Evolutionary conservation across 1,140 invertebrate genomes (phyloP), one percentile per base, ranked within the genome.

Genomic region (Scaptomyza montana): DNA sequence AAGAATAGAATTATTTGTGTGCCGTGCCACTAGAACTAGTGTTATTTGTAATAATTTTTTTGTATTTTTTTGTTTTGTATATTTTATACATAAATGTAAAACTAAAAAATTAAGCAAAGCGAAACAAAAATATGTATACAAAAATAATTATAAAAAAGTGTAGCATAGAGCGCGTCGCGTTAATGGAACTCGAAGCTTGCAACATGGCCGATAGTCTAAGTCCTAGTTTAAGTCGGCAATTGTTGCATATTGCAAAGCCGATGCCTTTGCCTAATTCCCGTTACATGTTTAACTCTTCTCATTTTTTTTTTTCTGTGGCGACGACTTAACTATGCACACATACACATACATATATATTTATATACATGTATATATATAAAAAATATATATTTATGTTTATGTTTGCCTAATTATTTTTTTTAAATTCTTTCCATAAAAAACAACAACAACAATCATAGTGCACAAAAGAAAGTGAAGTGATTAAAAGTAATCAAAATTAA

Each of bases 401-500:
- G 39, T 60, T 46, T 45, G 12, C 43, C 39, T 41, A n/a, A 19
- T 28, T 43, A 36, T 67, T 25, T 57, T 16, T 28, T 63, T 13
- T 39, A 21, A 21, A 21, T 54, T 47, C 33, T 16, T n/a, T 19
- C 39, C 50, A 10, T 10, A 39, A 39, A 39, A 39, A 39, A 9
- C 10, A 4, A 36, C 16, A 36, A 10, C 41, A 33, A 60, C 64
- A 43, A 43, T n/a, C 33, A 7, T 71, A 84, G 80, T 84, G 80
- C 56, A 72, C 75, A 74, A 53, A 51, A 13, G 36, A 30, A 33
- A 59, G 64, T 69, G 73, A 55, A 66, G 75, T 79, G 76, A 79
- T 66, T 49, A 9, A 47, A 57, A 66, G 63, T 66, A 66, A 66
- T 59, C 63, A 54, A 66, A 61, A 54, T 46, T 43, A 46, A 65